phyloP scores from a whole-genome alignment of 2,888 invertebrate species.

The Pseudococcus jackbeardsleyi region DNA sequence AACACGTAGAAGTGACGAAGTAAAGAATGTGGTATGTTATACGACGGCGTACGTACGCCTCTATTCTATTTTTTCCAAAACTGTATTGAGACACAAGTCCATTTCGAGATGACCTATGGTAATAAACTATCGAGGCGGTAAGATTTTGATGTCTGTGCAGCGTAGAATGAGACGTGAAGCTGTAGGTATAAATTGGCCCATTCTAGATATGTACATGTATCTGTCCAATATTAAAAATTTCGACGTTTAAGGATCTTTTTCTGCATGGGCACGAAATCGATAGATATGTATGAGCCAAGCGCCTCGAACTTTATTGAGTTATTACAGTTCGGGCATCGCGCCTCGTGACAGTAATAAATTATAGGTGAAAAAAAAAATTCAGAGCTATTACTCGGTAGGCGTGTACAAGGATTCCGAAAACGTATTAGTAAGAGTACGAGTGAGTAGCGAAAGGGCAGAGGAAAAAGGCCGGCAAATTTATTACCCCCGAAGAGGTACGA shows the following conservation, averaged over 20 bases:
- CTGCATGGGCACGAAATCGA: not conserved
- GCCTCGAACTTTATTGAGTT: conserved; percentile 56
- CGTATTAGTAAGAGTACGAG: not conserved
- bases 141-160: not conserved
- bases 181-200: not conserved
- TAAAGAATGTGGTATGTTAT: not conserved
- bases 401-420: not conserved
- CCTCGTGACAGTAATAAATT: conserved; percentile 64
- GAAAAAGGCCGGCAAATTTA: conserved; percentile 58
- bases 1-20: conserved; percentile 11
- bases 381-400: conserved; percentile 20
- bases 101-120: not conserved
- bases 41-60: not conserved
- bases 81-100: not conserved
- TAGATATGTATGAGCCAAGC: too few relatives aligned
- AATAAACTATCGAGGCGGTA: not conserved
- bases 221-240: too few relatives aligned
- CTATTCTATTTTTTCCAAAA: not conserved
- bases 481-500: conserved; percentile 10
- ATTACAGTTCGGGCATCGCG: conserved; percentile 7
- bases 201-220: not conserved
- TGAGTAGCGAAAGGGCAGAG: not conserved
- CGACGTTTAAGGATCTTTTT: not conserved
- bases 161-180: not conserved
- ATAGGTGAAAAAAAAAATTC: not conserved